A percentile compares a stretch with the other conserved stretches of the same genome.
phyloP scores from a whole-genome alignment of 2,888 invertebrate species.

The Tuta absoluta region DNA sequence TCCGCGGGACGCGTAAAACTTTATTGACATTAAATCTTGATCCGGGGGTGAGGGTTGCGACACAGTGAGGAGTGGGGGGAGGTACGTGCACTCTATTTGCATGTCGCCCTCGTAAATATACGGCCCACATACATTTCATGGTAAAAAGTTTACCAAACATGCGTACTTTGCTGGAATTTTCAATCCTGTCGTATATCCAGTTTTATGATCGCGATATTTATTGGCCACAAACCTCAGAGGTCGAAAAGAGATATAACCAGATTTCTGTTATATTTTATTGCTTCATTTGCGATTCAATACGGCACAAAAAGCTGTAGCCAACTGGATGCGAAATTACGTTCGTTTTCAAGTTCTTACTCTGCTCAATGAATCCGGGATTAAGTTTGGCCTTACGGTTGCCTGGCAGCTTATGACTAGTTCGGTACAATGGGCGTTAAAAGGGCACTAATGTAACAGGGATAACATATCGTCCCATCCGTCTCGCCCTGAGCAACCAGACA shows the following conservation, averaged over 20 bases:
- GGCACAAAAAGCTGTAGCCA: slow-evolving; percentile 2
- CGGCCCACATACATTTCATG: slow-evolving; percentile 17
- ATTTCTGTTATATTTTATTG: not conserved
- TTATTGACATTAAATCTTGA: slow-evolving; percentile 55
- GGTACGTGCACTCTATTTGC: slow-evolving; percentile 23
- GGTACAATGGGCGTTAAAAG: slow-evolving; percentile 9
- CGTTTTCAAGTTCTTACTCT: not conserved
- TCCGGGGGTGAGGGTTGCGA: slow-evolving; percentile 23
- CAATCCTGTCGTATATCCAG: slow-evolving; percentile 10
- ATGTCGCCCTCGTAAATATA: slow-evolving; percentile 23
- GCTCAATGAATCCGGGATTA: slow-evolving; percentile 14
- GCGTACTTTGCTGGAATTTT: slow-evolving; percentile 1
- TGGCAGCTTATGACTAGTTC: slow-evolving; percentile 5
- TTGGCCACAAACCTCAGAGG: slow-evolving; percentile 13
- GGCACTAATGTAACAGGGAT: slow-evolving; percentile 16
- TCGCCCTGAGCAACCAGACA: slow-evolving; percentile 8
- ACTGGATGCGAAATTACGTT: not conserved
- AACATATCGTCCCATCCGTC: slow-evolving; percentile 17
- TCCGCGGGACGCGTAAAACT: slow-evolving; percentile 41
- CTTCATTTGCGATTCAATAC: not conserved
- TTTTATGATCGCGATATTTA: slow-evolving; percentile 10
- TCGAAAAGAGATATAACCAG: slow-evolving; percentile 1
- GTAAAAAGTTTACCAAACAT: slow-evolving; percentile 16
- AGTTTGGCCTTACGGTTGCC: not conserved
- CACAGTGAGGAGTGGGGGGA: not conserved